phyloP scores from a whole-genome alignment of 2,888 invertebrate species.

The Pandemis corylana region DNA sequence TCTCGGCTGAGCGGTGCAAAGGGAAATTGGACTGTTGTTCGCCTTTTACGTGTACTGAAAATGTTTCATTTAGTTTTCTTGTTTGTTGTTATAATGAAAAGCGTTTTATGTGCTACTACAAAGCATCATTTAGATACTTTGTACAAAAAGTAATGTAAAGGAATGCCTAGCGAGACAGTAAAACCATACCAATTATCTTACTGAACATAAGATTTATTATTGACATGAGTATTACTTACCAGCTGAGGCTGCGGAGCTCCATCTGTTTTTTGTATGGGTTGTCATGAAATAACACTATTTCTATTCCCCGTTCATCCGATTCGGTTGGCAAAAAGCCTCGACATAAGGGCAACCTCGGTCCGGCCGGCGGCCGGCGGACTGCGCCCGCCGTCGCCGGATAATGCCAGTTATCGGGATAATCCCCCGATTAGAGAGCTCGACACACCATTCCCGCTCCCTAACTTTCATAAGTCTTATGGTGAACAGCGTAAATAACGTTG shows the following conservation, averaged over 20 bases:
- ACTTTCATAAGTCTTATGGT: slow-evolving; percentile 51
- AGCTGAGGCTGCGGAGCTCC: slow-evolving; percentile 23
- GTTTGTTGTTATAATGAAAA: slow-evolving; percentile 23
- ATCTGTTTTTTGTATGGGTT: slow-evolving; percentile 34
- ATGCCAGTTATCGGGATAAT: slow-evolving; percentile 66
- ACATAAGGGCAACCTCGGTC: slow-evolving; percentile 21
- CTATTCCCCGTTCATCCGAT: slow-evolving; percentile 47
- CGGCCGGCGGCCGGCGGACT: slow-evolving; percentile 19
- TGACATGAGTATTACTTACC: slow-evolving; percentile 7
- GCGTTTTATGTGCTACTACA: background rate
- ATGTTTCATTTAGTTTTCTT: slow-evolving; percentile 33
- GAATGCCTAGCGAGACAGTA: background rate
- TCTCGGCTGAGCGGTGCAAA: slow-evolving; percentile 49
- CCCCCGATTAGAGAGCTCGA: slow-evolving; percentile 65
- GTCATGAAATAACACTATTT: slow-evolving; percentile 39
- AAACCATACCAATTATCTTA: background rate
- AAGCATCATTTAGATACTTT: slow-evolving; percentile 4
- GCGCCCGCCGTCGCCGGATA: slow-evolving; percentile 49
- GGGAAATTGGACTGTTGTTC: slow-evolving; percentile 35
- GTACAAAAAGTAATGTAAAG: background rate
- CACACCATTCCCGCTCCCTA: slow-evolving; percentile 54
- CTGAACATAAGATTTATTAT: slow-evolving; percentile 16
- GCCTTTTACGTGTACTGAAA: slow-evolving; percentile 22
- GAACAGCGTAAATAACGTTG: slow-evolving; percentile 39
- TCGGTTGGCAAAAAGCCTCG: slow-evolving; percentile 53